Evolutionary conservation across 2,797 vertebrate species (phyloP).

Genomic region (Pipistrellus pipistrellus): DNA sequence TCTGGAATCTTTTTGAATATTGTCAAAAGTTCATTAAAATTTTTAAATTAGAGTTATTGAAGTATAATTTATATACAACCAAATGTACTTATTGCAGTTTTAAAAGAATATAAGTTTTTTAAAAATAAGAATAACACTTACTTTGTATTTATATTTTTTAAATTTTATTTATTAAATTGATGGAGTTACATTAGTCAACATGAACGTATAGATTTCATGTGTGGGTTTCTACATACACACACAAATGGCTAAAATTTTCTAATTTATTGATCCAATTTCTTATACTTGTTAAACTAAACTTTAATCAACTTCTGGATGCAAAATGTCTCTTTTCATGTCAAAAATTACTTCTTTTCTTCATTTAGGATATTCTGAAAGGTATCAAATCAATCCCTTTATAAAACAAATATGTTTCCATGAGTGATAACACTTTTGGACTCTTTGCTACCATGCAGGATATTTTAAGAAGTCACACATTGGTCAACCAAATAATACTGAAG

Average conservation of each 20-base stretch:
- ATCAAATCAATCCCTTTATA: background rate
- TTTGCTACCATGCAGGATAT: background rate
- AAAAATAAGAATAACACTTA: conserved; percentile 16
- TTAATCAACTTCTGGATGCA: background rate
- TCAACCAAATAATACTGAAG: background rate
- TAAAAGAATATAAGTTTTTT: background rate
- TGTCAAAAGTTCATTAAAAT: conserved; percentile 22
- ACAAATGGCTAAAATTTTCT: background rate
- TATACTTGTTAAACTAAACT: background rate
- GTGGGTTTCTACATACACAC: background rate
- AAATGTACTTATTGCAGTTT: background rate
- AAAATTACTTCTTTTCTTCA: background rate
- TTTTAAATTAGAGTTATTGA: background rate
- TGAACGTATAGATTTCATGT: too few species aligned
- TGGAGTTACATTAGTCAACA: too few species aligned
- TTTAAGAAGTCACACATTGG: background rate
- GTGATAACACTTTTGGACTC: background rate
- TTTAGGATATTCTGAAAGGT: conserved; percentile 13
- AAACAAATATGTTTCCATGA: conserved; percentile 17
- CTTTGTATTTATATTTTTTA: background rate
- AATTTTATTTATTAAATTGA: too few species aligned
- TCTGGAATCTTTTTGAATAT: background rate
- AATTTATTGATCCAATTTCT: background rate
- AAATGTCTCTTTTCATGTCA: background rate
- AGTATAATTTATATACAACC: background rate